Evolutionary conservation across 2,888 invertebrate species (phyloP), one percentile per base, ranked within the genome.

Genomic region (Argyra leucocephala): DNA sequence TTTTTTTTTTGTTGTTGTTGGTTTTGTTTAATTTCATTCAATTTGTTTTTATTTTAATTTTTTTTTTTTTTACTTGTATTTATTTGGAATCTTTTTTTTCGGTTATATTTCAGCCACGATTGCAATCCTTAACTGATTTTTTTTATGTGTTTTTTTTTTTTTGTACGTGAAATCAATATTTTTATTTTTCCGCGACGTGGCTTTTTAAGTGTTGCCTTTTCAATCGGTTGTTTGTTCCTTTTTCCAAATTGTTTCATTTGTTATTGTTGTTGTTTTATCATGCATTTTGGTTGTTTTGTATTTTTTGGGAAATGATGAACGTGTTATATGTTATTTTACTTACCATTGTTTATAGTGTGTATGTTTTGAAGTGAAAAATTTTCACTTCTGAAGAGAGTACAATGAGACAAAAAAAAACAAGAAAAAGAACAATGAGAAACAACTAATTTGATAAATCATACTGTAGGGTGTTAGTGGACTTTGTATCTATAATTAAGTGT

Each of bases 21-120:
- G 21, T n/a, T 64, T 57, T 60, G 57, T 48, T 63, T 67, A 64
- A 31, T 64, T 65, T 67, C 22, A 6, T n/a, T 6, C 58, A 58
- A 4, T 58, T 12, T 22, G 22, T 58, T 6, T 58, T 12, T 12
- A n/a, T 12, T 58, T 12, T 68, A 61, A 58, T 58, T 58, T 58
- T 5, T 12, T 21, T 12, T 58, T 58, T 48, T 15, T 22, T 60
- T 5, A 15, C 15, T 21, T 12, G 21, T 22, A 48, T 67, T 66
- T 61, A 67, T 68, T 68, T 68, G 65, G 66, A 66, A 3, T 37
- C 37, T 15, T 37, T 37, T n/a, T 37, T 37, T 37, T 37, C 37
- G 37, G 37, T 37, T 37, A 37, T 37, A 15, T 37, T 10, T 3
- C 15, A 37, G 37, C 37, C 37, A 12, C 12, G 31, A 10, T 37